These are phyloP conservation scores for Pterocles orientalis DNA, from an alignment of 2,113 vertebrate species.

Conservation along the genomic window DNA sequence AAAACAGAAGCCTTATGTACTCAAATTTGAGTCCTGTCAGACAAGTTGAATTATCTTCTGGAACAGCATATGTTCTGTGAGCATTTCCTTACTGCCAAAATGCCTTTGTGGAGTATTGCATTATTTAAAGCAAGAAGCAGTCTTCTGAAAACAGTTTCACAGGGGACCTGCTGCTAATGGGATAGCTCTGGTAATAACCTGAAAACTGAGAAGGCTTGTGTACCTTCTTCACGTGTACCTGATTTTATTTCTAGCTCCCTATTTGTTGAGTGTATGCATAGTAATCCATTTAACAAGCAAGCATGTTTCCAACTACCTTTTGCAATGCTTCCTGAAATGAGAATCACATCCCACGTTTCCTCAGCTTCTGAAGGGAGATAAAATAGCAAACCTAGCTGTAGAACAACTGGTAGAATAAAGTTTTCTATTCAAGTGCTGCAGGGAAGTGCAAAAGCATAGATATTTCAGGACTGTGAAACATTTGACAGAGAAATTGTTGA, in stretches of 20 bases:
- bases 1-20: background rate
- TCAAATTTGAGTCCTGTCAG: background rate
- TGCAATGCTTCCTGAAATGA: background rate
- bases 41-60: constrained; percentile 1
- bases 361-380: background rate
- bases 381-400: background rate
- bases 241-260: background rate
- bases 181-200: background rate
- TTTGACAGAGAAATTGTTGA: background rate
- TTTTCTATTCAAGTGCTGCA: background rate
- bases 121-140: background rate
- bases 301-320: background rate
- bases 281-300: background rate
- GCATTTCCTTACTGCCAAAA: background rate
- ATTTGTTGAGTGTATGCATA: background rate
- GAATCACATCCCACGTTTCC: background rate
- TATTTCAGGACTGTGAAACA: background rate
- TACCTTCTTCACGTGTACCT: background rate
- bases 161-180: background rate
- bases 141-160: background rate
- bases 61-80: constrained; percentile 5
- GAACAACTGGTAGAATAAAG: background rate
- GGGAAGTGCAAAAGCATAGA: background rate
- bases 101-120: background rate
- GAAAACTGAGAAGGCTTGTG: background rate